A percentile compares a stretch with the other conserved stretches of the same genome.
phyloP scores from a whole-genome alignment of 2,797 vertebrate species.

The Alcedo quadribrachys region DNA sequence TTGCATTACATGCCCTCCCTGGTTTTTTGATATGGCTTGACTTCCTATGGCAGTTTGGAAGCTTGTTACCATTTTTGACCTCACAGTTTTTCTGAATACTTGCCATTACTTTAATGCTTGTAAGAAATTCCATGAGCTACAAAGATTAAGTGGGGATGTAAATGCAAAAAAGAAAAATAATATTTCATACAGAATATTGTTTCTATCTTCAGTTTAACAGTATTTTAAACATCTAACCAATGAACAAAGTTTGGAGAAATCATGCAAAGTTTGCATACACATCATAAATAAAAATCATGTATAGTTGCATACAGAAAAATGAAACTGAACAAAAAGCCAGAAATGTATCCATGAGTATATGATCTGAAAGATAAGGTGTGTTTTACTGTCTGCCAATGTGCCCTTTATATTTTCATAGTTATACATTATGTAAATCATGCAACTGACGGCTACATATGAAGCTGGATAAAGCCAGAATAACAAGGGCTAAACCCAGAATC shows the following conservation, averaged over 20 bases:
- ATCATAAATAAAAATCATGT: too few relatives aligned
- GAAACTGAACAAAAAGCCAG: neutral
- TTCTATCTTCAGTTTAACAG: neutral
- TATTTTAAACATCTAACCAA: neutral
- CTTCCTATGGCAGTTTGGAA: neutral
- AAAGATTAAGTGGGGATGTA: neutral
- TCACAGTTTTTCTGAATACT: neutral
- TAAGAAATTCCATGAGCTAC: neutral
- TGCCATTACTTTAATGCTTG: neutral
- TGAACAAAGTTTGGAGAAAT: neutral
- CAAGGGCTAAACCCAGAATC: neutral
- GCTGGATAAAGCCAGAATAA: neutral
- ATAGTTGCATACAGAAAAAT: neutral
- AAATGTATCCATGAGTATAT: neutral
- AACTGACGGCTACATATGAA: neutral
- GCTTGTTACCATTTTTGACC: neutral
- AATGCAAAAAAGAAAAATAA: neutral
- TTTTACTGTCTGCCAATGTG: neutral
- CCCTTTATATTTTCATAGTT: neutral
- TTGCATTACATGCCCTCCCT: neutral
- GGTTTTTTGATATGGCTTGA: neutral
- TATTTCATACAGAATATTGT: neutral
- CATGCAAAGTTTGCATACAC: neutral
- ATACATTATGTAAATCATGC: neutral
- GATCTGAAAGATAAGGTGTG: neutral